Base-by-base conservation (phyloP, 2,888 invertebrate species). In the Caradrina clavipalpis region DNA sequence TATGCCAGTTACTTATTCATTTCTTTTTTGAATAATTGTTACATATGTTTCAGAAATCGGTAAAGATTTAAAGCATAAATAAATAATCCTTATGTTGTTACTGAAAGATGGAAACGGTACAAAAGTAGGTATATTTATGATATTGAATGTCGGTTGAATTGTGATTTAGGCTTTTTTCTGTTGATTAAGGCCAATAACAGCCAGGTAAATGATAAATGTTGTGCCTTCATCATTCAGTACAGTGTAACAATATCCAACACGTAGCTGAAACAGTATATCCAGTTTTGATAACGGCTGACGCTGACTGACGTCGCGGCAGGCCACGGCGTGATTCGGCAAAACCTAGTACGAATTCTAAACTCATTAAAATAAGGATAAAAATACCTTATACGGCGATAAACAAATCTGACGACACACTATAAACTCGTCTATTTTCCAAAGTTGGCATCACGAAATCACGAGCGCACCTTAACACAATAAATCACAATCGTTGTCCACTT, bases 401-500 rank as follows among this genome's bases (percentile, higher is more conserved):
- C 63, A 82, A 80, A 69, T 51, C 60, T 45, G 65, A 66, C 42
- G 76, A 75, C 65, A 64, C 69, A 59, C 63, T 71, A 53, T 49
- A 60, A 74, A 68, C 55, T 57, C 61, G 56, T 73, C 62, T 60
- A 68, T 64, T 70, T 50, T 50, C 56, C 50, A 73, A 67, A 78
- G 67, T 80, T 82, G 76, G 59, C 81, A 70, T 83, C 86, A 74
- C 76, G 66, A 75, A 78, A 71, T 69, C 71, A 63, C 80, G 64
- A 73, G 66, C 85, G 57, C 57, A 69, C 69, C 77, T 59, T 65
- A 66, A 69, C 68, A 58, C 72, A 64, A 88, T 89, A 90, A 90
- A 89, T 90, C 89, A 87, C 76, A 78, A 82, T 81, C 71, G 81
- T 79, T 82, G 87, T 89, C 88, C 79, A 82, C 67, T 86, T 87